These are phyloP conservation scores for Sorex fumeus DNA, from an alignment of 2,113 vertebrate genomes.

Conservation along the genomic window DNA sequence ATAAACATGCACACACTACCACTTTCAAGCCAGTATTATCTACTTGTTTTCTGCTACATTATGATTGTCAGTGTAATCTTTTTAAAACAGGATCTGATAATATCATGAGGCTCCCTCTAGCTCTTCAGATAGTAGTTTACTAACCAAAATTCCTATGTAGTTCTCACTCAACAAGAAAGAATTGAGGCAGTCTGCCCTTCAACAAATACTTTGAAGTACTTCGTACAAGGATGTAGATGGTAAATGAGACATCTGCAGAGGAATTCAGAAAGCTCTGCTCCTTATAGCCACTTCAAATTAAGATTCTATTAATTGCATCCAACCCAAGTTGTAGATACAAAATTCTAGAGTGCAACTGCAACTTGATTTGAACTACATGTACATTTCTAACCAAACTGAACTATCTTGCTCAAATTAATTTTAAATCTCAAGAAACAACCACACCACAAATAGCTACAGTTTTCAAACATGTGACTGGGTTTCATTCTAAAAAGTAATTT, in stretches of 20 bases:
- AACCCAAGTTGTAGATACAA: slow-evolving; percentile 77
- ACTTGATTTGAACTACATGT: slow-evolving; percentile 66
- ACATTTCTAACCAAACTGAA: slow-evolving; percentile 44
- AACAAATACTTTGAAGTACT: slow-evolving; percentile 81
- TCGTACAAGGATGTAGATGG: slow-evolving; percentile 83
- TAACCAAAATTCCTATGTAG: slow-evolving; percentile 85
- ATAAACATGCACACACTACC: slow-evolving; percentile 8
- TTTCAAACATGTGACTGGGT: slow-evolving; percentile 28
- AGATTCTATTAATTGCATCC: slow-evolving; percentile 78
- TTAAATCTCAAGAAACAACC: slow-evolving; percentile 64
- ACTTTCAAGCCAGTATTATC: slow-evolving; percentile 58
- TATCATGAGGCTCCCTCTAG: slow-evolving; percentile 87
- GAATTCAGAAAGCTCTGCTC: slow-evolving; percentile 82
- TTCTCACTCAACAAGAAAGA: slow-evolving; percentile 82
- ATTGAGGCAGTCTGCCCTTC: slow-evolving; percentile 78
- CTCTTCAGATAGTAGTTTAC: slow-evolving; percentile 86
- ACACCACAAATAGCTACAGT: neutral
- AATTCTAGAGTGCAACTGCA: slow-evolving; percentile 78
- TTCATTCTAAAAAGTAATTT: slow-evolving; percentile 65
- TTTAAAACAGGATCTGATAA: slow-evolving; percentile 80
- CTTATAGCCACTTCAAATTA: slow-evolving; percentile 39
- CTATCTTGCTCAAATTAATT: slow-evolving; percentile 57
- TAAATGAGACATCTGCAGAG: slow-evolving; percentile 86
- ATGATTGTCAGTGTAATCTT: slow-evolving; percentile 60
- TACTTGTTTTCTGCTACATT: slow-evolving; percentile 53